Conservation (phyloP, 2,888 invertebrate genomes). For the Arenicola marina region DNA sequence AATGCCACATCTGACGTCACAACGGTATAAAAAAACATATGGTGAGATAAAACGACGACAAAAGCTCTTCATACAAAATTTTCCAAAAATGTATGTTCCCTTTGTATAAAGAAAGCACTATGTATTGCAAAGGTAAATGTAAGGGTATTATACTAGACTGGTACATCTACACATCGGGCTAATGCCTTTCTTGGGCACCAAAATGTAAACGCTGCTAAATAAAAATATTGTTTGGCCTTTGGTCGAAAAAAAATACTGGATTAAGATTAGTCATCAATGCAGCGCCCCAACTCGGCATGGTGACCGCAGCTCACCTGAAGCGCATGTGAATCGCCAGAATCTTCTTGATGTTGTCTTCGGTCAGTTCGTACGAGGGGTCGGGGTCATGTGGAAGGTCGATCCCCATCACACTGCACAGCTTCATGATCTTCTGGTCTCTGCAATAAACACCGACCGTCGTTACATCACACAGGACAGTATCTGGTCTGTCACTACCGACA, state of each 20-base stretch:
- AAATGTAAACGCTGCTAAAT: too few relatives aligned
- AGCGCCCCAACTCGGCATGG: background rate
- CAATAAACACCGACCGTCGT: background rate
- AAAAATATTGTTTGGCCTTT: too few relatives aligned
- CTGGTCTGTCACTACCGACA: too few relatives aligned
- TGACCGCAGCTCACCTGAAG: constrained; percentile 40
- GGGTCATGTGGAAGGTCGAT: constrained; percentile 42
- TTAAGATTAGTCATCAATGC: too few relatives aligned
- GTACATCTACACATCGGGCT: too few relatives aligned
- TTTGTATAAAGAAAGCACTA: too few relatives aligned
- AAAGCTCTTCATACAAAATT: background rate
- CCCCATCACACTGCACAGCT: constrained; percentile 47
- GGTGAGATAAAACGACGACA: background rate
- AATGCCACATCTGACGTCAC: constrained; percentile 45
- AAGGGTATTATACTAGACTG: too few relatives aligned
- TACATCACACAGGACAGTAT: too few relatives aligned
- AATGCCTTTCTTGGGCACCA: too few relatives aligned
- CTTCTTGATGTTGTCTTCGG: constrained; percentile 55
- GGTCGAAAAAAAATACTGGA: too few relatives aligned
- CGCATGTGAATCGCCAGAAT: constrained; percentile 56
- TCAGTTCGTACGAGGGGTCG: constrained; percentile 50
- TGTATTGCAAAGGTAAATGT: too few relatives aligned
- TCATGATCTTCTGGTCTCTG: constrained; percentile 35
- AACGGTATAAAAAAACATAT: background rate
- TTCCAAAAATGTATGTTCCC: too few relatives aligned